Percentiles rank a stretch among this genome's conserved stretches.
These are phyloP conservation scores for Drosophila nikananu DNA, from an alignment of 1,140 invertebrate species.

Conservation along the genomic window DNA sequence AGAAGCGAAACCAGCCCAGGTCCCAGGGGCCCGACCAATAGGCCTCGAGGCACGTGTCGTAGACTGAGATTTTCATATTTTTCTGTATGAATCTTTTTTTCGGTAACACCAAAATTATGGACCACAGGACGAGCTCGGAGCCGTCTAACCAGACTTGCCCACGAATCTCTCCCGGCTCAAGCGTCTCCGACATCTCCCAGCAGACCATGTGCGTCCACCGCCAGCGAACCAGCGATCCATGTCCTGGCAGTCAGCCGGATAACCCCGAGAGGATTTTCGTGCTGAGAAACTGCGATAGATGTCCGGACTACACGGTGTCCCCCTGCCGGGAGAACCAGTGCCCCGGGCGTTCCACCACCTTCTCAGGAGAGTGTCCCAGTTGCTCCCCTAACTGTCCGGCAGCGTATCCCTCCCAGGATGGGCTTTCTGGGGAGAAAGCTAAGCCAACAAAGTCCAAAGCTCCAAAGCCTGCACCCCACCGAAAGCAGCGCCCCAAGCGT, in stretches of 20 bases:
- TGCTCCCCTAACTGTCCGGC: not conserved
- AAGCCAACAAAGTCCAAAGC: not conserved
- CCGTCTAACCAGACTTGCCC: not conserved
- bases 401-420: not conserved
- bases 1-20: not conserved
- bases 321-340: conserved; percentile 15
- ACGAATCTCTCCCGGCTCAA: not conserved
- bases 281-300: conserved; percentile 33
- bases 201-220: too few species aligned
- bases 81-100: conserved; percentile 52
- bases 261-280: conserved; percentile 24
- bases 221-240: not conserved
- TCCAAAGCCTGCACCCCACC: too few species aligned
- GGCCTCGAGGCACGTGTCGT: conserved; percentile 11
- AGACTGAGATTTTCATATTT: not conserved
- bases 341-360: not conserved
- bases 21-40: not conserved
- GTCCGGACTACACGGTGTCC: conserved; percentile 23
- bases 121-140: conserved; percentile 45
- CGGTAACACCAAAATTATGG: conserved; percentile 56
- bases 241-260: not conserved
- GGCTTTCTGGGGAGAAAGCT: too few species aligned
- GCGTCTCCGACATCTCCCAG: not conserved
- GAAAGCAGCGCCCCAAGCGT: not conserved
- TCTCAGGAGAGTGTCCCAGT: not conserved